phyloP scores from a whole-genome alignment of 2,888 invertebrate genomes.

The Zelleria hepariella region DNA sequence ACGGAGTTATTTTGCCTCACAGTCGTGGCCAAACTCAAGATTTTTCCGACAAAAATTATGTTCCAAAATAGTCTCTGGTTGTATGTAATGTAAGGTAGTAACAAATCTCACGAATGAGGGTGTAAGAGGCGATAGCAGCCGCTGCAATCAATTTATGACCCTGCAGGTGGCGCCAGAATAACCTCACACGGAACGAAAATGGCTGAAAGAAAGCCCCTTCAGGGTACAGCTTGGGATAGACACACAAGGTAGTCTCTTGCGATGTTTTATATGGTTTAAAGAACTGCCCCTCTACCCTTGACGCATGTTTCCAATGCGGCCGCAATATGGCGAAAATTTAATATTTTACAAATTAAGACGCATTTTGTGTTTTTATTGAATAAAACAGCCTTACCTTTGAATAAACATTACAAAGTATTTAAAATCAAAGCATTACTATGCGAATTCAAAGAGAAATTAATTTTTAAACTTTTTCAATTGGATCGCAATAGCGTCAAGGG shows the following conservation, averaged over 20 bases:
- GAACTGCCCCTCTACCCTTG: too few species aligned
- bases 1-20: too few species aligned
- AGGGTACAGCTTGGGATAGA: background rate
- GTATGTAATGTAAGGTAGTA: background rate
- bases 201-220: background rate
- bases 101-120: conserved; percentile 2
- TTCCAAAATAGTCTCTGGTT: background rate
- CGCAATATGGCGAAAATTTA: too few species aligned
- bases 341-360: too few species aligned
- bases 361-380: too few species aligned
- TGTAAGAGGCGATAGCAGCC: conserved; percentile 8
- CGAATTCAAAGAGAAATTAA: too few species aligned
- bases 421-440: too few species aligned
- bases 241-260: background rate
- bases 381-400: too few species aligned
- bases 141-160: conserved; percentile 29
- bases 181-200: background rate
- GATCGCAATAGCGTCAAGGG: too few species aligned
- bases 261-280: background rate
- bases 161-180: conserved; percentile 30
- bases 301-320: too few species aligned
- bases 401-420: too few species aligned
- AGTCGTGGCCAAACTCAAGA: background rate
- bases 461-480: too few species aligned
- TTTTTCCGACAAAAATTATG: background rate